Percentiles rank a stretch among this genome's conserved stretches.
Conservation (phyloP, 2,888 invertebrate genomes). For the Odontomyia ornata region DNA sequence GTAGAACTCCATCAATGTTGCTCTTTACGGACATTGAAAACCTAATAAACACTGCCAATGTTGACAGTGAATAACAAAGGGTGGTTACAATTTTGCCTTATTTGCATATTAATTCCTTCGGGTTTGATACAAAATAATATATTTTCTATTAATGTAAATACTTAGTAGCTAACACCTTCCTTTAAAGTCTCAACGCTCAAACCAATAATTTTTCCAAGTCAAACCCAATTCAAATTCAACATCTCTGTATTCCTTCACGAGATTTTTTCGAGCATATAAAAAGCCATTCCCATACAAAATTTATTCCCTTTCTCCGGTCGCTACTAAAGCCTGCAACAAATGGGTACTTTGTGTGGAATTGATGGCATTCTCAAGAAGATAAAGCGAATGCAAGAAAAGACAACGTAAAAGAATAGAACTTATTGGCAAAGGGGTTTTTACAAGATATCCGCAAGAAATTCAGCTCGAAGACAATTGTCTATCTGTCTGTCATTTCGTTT, state of each 20-base stretch:
- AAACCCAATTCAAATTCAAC: no score
- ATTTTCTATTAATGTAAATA: no score
- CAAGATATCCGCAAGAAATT: background rate
- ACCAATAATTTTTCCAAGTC: no score
- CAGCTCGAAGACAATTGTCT: background rate
- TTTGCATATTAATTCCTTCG: no score
- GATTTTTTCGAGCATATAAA: background rate
- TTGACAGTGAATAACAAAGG: no score
- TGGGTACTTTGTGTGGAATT: constrained; percentile 36
- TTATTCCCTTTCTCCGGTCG: constrained; percentile 27
- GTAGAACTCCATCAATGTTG: no score
- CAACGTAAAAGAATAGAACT: constrained; percentile 7
- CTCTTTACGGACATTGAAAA: no score
- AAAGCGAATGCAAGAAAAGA: background rate
- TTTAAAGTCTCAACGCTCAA: no score
- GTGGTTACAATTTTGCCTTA: no score
- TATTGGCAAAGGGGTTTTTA: background rate
- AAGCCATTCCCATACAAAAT: constrained; percentile 13
- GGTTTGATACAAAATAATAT: no score
- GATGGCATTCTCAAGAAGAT: constrained; percentile 1
- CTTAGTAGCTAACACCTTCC: no score
- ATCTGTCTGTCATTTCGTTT: background rate
- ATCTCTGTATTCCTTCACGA: background rate
- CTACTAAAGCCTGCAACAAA: constrained; percentile 30
- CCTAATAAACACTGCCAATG: no score